phyloP scores from a whole-genome alignment of 2,888 invertebrate genomes.

The Chrysolina americana region DNA sequence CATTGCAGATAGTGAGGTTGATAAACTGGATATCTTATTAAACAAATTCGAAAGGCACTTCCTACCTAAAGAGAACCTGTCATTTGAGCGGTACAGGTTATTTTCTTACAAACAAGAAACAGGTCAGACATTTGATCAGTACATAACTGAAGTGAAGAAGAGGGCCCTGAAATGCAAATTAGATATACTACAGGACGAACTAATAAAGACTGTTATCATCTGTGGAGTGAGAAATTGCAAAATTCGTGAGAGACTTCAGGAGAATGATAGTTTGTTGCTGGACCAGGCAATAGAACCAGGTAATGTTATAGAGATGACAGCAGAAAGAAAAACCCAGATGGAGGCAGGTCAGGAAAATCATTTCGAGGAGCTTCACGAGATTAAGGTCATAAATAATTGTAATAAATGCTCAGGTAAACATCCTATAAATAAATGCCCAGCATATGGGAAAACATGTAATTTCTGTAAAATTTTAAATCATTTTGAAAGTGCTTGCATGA shows the following conservation, averaged over 20 bases:
- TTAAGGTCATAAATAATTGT: slow-evolving; percentile 11
- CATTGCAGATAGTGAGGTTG: slow-evolving; percentile 26
- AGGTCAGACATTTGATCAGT: slow-evolving; percentile 51
- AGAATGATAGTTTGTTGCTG: too few species aligned
- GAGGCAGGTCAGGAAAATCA: slow-evolving; percentile 9
- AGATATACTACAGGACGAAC: slow-evolving; percentile 44
- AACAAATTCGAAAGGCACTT: slow-evolving; percentile 49
- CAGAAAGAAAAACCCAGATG: slow-evolving; percentile 11
- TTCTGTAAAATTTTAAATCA: slow-evolving; percentile 11
- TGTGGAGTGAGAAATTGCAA: slow-evolving; percentile 48
- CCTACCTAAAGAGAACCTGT: too few species aligned
- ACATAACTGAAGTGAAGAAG: slow-evolving; percentile 50
- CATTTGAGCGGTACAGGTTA: too few species aligned
- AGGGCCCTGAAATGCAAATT: slow-evolving; percentile 51
- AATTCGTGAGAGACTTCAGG: slow-evolving; percentile 51
- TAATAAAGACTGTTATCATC: slow-evolving; percentile 51
- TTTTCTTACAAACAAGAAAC: slow-evolving; percentile 38
- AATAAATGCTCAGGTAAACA: slow-evolving; percentile 1
- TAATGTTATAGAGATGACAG: slow-evolving; percentile 6
- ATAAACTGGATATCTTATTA: slow-evolving; percentile 40
- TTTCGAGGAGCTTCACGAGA: slow-evolving; percentile 11
- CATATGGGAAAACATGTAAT: slow-evolving; percentile 10
- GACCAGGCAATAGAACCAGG: too few species aligned
- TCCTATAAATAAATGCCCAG: background rate
- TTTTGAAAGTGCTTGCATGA: slow-evolving; percentile 10